A percentile compares a stretch with the other conserved stretches of the same genome.
Conservation (phyloP, 2,888 invertebrate species). For the Sturmia bella region DNA sequence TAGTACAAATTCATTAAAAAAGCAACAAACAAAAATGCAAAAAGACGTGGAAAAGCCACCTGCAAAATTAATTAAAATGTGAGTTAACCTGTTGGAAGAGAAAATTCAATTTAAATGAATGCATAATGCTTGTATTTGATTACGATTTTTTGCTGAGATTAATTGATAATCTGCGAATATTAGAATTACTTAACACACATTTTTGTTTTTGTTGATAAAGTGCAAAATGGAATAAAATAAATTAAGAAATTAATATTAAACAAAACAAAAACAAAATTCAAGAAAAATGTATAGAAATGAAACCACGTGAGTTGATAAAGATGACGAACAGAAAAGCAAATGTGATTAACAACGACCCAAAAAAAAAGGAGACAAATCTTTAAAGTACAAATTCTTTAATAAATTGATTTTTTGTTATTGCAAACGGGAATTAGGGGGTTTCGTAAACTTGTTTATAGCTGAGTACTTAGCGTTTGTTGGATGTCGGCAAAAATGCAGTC, state of each 20-base stretch:
- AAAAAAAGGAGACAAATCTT: conserved; percentile 4
- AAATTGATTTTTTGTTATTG: conserved; percentile 18
- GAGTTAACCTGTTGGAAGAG: conserved; percentile 14
- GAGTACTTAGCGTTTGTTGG: no score
- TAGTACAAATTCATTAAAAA: conserved; percentile 36
- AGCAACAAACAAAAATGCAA: conserved; percentile 19
- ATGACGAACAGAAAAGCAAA: conserved; percentile 2
- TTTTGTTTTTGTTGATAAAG: conserved; percentile 26
- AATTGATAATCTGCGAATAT: neutral
- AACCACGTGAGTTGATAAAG: conserved; percentile 50
- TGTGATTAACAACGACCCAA: conserved; percentile 19
- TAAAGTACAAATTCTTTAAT: neutral
- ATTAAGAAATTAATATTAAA: conserved; percentile 1
- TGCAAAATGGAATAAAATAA: conserved; percentile 9
- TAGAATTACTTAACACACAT: neutral
- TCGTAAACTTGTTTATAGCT: no score
- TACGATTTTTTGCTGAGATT: conserved; percentile 16
- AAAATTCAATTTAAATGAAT: neutral
- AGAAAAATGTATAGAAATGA: conserved; percentile 3
- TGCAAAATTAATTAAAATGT: conserved; percentile 20
- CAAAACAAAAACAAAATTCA: neutral
- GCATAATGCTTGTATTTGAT: neutral
- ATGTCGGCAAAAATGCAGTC: no score
- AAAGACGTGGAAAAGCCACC: conserved; percentile 12
- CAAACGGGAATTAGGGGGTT: no score